Conservation (phyloP, 2,888 invertebrate genomes). For the Lasioglossum pauxillum region DNA sequence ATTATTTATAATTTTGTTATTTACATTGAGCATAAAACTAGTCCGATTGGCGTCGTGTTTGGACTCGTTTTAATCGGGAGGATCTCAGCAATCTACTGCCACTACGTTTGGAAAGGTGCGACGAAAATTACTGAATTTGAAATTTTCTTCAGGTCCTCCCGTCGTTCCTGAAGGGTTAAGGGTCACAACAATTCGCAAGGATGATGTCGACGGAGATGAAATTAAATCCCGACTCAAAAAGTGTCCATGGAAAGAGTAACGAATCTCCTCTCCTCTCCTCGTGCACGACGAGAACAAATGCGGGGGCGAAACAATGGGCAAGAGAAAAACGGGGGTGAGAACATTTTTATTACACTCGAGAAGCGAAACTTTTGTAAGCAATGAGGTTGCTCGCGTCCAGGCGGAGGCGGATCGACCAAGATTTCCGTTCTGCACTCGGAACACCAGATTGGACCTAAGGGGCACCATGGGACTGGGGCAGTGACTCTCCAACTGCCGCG, state of each 20-base stretch:
- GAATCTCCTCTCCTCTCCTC: neutral
- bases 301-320: constrained; percentile 9
- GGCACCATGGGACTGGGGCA: constrained; percentile 2
- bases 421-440: neutral
- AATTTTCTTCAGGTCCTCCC: too few species aligned
- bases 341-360: constrained; percentile 46
- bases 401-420: constrained; percentile 3
- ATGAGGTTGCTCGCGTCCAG: constrained; percentile 4
- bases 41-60: too few species aligned
- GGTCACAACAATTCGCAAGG: neutral
- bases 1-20: too few species aligned
- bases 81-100: too few species aligned
- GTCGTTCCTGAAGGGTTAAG: neutral
- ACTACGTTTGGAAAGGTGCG: too few species aligned
- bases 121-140: too few species aligned
- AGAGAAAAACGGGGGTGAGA: neutral
- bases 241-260: neutral
- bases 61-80: too few species aligned
- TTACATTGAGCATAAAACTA: too few species aligned
- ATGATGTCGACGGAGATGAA: constrained; percentile 2
- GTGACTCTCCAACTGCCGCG: neutral
- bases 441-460: neutral
- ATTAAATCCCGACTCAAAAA: constrained; percentile 32
- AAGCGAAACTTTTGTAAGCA: constrained; percentile 15
- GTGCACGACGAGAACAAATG: constrained; percentile 11